These are phyloP conservation scores for Pygmarrhopalites habei DNA, from an alignment of 1,140 invertebrate genomes.

Conservation along the genomic window DNA sequence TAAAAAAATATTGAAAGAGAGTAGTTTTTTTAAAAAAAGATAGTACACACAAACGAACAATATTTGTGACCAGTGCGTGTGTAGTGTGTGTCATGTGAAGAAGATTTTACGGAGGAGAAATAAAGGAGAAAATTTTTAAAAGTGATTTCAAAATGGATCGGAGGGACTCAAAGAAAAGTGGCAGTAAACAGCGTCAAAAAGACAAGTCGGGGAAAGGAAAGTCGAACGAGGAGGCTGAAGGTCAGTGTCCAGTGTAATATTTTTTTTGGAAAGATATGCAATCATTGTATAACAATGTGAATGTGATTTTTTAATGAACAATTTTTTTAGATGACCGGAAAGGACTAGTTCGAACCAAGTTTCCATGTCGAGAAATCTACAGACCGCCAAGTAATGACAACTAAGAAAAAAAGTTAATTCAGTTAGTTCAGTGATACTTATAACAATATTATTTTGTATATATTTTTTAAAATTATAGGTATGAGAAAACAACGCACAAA, in stretches of 20 bases:
- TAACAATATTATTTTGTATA: neutral
- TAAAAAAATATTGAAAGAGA: neutral
- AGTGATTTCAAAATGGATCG: conserved; percentile 3
- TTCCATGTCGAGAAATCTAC: conserved; percentile 78
- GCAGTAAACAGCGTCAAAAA: neutral
- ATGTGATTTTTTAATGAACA: neutral
- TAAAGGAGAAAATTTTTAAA: neutral
- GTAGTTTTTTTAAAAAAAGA: neutral
- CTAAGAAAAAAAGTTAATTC: neutral
- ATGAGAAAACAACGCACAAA: conserved; percentile 6
- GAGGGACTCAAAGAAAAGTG: conserved; percentile 14
- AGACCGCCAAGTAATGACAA: conserved; percentile 69
- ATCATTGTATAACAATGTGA: neutral
- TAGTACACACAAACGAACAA: neutral
- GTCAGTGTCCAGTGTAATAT: neutral
- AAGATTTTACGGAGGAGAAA: neutral
- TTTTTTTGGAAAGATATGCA: neutral
- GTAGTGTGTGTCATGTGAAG: too few species aligned
- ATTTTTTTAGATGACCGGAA: conserved; percentile 6
- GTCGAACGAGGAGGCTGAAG: neutral
- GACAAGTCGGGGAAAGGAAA: neutral
- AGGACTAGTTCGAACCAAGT: conserved; percentile 47
- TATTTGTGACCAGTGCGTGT: neutral
- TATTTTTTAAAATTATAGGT: conserved; percentile 6
- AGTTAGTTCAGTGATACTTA: neutral